Conservation (phyloP, 2,113 vertebrate genomes). For the Eulemur macaco region DNA sequence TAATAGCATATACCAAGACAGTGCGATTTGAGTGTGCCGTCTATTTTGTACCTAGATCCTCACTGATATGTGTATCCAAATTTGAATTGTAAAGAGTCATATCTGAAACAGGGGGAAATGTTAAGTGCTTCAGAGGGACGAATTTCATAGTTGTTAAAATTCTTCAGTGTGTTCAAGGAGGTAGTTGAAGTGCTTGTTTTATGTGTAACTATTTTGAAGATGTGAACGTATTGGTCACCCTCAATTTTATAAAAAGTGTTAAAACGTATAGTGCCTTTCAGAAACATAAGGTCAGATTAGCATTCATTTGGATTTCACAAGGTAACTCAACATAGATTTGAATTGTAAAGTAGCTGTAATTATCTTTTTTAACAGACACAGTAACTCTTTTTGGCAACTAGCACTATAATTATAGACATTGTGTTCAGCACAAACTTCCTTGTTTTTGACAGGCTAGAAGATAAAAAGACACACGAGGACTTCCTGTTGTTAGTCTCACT, state of each 20-base stretch:
- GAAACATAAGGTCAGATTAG: slow-evolving; percentile 69
- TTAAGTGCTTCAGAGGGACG: slow-evolving; percentile 47
- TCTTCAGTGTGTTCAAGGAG: background rate
- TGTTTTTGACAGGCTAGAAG: slow-evolving; percentile 59
- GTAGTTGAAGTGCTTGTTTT: slow-evolving; percentile 50
- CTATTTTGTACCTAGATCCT: background rate
- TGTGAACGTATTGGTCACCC: slow-evolving; percentile 52
- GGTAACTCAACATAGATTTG: slow-evolving; percentile 69
- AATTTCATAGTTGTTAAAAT: slow-evolving; percentile 38
- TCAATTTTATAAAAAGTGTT: slow-evolving; percentile 15
- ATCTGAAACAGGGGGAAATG: slow-evolving; percentile 34
- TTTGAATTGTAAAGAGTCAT: background rate
- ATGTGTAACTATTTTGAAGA: slow-evolving; percentile 50
- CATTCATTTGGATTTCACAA: slow-evolving; percentile 72
- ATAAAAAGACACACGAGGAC: slow-evolving; percentile 60
- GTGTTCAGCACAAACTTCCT: slow-evolving; percentile 46
- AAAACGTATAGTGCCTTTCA: slow-evolving; percentile 46
- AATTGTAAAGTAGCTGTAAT: slow-evolving; percentile 72
- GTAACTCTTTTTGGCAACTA: slow-evolving; percentile 59
- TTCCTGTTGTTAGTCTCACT: slow-evolving; percentile 59
- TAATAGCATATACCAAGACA: too few species aligned
- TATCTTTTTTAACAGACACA: slow-evolving; percentile 70
- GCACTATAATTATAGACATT: slow-evolving; percentile 64
- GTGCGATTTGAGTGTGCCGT: background rate
- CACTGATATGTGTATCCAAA: background rate